Evolutionary conservation across 2,888 invertebrate species (phyloP).

Genomic region (Hirtodrosophila cameraria): DNA sequence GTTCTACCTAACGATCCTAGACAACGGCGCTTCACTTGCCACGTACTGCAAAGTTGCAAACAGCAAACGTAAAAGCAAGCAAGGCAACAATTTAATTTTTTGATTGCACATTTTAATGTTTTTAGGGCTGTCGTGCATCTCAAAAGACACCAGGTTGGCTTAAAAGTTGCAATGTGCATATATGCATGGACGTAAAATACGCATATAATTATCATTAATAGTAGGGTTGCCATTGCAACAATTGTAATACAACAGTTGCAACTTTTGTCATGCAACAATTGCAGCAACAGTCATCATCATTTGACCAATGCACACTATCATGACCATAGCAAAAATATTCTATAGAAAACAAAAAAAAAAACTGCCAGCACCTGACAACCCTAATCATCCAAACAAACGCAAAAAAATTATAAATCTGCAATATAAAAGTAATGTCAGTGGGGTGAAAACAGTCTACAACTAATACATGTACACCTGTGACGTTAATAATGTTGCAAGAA

Average conservation of each 20-base stretch:
- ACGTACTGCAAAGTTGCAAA: conserved; percentile 17
- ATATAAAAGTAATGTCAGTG: conserved; percentile 3
- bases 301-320: too few species aligned
- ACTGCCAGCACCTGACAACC: conserved; percentile 58
- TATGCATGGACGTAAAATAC: conserved; percentile 1
- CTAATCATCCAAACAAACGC: conserved; percentile 39
- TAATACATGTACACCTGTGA: background rate
- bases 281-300: too few species aligned
- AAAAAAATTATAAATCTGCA: conserved; percentile 13
- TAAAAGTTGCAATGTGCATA: background rate
- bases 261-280: too few species aligned
- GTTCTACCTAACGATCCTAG: conserved; percentile 21
- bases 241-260: too few species aligned
- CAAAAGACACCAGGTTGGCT: background rate
- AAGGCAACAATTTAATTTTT: conserved; percentile 45
- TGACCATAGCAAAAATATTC: background rate
- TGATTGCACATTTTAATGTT: conserved; percentile 60
- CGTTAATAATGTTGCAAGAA: background rate
- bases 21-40: background rate
- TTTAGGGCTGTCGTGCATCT: conserved; percentile 62
- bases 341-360: background rate
- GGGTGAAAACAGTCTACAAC: background rate
- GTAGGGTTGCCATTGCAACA: conserved; percentile 49
- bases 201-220: background rate
- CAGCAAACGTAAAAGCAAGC: conserved; percentile 35